These are phyloP conservation scores for Monomorium pharaonis DNA, from an alignment of 1,140 invertebrate genomes.

Conservation along the genomic window DNA sequence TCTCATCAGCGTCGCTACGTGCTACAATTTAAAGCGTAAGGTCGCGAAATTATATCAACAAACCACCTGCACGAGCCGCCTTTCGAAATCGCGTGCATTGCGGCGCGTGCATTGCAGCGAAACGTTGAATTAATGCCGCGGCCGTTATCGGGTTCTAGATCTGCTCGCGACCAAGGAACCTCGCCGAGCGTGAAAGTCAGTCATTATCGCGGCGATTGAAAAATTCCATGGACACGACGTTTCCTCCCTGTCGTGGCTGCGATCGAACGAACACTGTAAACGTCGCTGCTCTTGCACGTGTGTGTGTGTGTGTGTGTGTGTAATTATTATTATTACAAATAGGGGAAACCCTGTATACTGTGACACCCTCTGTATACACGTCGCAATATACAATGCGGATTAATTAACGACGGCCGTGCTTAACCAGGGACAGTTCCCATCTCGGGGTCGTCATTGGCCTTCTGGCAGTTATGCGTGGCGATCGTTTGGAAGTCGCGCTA, in stretches of 20 bases:
- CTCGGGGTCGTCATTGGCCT: conserved; percentile 19
- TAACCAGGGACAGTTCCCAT: conserved; percentile 26
- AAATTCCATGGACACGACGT: conserved; percentile 41
- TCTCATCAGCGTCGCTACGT: conserved; percentile 10
- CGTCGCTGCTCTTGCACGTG: not conserved
- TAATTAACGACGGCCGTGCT: conserved; percentile 58
- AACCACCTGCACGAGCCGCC: conserved; percentile 8
- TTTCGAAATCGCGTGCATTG: conserved; percentile 51
- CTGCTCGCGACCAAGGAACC: conserved; percentile 46
- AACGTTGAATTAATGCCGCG: conserved; percentile 38
- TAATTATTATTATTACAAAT: not conserved
- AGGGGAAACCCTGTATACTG: not conserved
- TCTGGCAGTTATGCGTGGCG: not conserved
- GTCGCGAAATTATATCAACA: conserved; percentile 67
- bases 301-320: too few relatives aligned
- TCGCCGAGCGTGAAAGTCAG: conserved; percentile 46
- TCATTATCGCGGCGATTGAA: conserved; percentile 58
- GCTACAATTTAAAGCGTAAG: conserved; percentile 60
- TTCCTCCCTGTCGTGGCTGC: conserved; percentile 11
- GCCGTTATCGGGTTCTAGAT: conserved; percentile 8
- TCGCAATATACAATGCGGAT: conserved; percentile 1
- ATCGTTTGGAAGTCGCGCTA: conserved; percentile 72
- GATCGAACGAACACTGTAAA: conserved; percentile 23
- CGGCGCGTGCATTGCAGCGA: conserved; percentile 8
- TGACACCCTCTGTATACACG: not conserved